phyloP scores from a whole-genome alignment of 1,140 invertebrate genomes.

The Dendrolimus kikuchii region DNA sequence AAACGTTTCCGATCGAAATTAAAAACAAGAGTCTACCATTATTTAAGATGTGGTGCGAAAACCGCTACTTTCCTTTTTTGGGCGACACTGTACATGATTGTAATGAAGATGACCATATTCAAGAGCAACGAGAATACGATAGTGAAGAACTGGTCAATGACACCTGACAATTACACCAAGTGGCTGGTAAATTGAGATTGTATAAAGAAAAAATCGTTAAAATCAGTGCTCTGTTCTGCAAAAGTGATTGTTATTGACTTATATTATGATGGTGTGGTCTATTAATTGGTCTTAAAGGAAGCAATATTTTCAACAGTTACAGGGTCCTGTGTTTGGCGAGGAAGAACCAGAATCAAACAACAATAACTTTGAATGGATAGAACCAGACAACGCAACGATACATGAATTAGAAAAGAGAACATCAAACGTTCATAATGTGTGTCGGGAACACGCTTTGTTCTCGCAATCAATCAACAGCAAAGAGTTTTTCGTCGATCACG shows the following conservation, averaged over 20 bases:
- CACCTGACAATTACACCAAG: constrained; percentile 63
- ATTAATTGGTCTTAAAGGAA: no score
- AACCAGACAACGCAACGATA: constrained; percentile 49
- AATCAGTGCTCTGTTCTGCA: no score
- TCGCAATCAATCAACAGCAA: constrained; percentile 65
- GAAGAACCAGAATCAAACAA: constrained; percentile 34
- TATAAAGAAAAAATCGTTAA: not conserved
- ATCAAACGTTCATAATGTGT: constrained; percentile 32
- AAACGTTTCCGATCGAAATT: constrained; percentile 44
- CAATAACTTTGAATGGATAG: constrained; percentile 31
- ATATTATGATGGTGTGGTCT: no score
- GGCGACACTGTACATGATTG: constrained; percentile 61
- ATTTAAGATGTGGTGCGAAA: constrained; percentile 60
- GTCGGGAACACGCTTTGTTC: constrained; percentile 24
- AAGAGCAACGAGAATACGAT: constrained; percentile 38
- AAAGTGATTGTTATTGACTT: no score
- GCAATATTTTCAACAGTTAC: constrained; percentile 24
- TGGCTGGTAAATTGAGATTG: constrained; percentile 44
- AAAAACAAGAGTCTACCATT: constrained; percentile 46
- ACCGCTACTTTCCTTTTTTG: constrained; percentile 63
- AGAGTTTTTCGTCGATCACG: constrained; percentile 83
- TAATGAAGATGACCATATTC: constrained; percentile 70
- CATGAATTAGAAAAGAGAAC: constrained; percentile 38
- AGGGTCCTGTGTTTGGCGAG: constrained; percentile 50
- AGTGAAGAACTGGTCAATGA: constrained; percentile 43